These are phyloP conservation scores for Etheostoma perlongum DNA, from an alignment of 2,797 vertebrate species.

Conservation along the genomic window DNA sequence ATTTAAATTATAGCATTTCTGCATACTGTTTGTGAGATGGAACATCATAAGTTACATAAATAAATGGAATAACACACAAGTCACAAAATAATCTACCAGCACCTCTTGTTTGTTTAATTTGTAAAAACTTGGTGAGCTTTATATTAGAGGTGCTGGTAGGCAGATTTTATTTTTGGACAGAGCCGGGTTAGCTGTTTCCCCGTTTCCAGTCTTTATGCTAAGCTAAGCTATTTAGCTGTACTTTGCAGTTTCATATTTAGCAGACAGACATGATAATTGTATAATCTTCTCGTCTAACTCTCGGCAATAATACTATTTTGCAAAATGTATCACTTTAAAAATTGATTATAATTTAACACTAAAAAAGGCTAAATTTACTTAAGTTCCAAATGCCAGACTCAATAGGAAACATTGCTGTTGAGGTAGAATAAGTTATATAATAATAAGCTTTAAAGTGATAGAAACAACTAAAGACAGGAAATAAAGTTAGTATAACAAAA, in stretches of 20 bases:
- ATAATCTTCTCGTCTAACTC: neutral
- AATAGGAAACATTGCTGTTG: neutral
- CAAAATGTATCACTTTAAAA: neutral
- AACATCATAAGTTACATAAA: neutral
- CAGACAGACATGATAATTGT: no score
- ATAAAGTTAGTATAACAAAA: constrained; percentile 9
- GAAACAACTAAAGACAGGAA: constrained; percentile 6
- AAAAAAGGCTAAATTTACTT: neutral
- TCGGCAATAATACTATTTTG: neutral
- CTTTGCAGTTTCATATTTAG: neutral
- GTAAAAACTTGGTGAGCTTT: no score
- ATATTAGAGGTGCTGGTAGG: neutral
- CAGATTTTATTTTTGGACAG: neutral
- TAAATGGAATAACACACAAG: neutral
- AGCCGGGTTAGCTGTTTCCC: neutral
- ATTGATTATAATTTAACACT: constrained; percentile 2
- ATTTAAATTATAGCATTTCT: neutral
- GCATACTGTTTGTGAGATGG: neutral
- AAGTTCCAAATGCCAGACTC: neutral
- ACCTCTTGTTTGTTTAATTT: neutral
- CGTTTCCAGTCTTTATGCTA: neutral
- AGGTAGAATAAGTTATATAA: neutral
- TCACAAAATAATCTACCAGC: neutral
- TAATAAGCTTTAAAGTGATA: neutral
- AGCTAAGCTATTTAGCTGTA: constrained; percentile 4